phyloP scores from a whole-genome alignment of 2,888 invertebrate species.

The Netelia fuscicornis region DNA sequence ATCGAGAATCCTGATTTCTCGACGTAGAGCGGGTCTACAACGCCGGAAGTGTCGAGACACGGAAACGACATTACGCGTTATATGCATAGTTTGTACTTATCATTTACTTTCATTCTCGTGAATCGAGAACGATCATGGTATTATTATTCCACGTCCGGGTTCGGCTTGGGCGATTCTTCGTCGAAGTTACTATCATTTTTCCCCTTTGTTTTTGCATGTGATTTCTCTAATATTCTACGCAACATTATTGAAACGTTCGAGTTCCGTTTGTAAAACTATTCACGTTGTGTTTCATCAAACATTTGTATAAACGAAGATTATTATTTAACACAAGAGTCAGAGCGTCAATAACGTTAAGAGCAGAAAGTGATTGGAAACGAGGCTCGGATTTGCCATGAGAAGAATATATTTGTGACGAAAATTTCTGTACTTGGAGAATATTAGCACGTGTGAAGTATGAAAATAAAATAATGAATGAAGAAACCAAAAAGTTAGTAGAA shows the following conservation, averaged over 20 bases:
- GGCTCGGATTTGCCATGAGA: not conserved
- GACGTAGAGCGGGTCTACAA: slow-evolving; percentile 12
- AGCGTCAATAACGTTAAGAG: not conserved
- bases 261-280: too few species aligned
- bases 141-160: slow-evolving; percentile 50
- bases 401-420: not conserved
- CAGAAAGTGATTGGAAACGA: not conserved
- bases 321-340: not conserved
- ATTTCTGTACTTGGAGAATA: not conserved
- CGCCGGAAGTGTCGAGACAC: slow-evolving; percentile 66
- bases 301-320: not conserved
- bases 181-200: slow-evolving; percentile 16
- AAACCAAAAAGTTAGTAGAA: slow-evolving; percentile 74
- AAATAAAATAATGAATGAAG: slow-evolving; percentile 25
- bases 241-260: not conserved
- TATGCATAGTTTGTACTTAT: slow-evolving; percentile 28
- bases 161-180: slow-evolving; percentile 11
- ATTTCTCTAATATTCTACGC: slow-evolving; percentile 14
- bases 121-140: slow-evolving; percentile 3
- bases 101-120: slow-evolving; percentile 31
- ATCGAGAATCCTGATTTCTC: not conserved
- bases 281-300: not conserved
- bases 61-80: slow-evolving; percentile 50
- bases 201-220: not conserved
- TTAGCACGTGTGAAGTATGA: not conserved